Conservation (phyloP, 2,113 vertebrate genomes). For the Hippopotamus amphibius region DNA sequence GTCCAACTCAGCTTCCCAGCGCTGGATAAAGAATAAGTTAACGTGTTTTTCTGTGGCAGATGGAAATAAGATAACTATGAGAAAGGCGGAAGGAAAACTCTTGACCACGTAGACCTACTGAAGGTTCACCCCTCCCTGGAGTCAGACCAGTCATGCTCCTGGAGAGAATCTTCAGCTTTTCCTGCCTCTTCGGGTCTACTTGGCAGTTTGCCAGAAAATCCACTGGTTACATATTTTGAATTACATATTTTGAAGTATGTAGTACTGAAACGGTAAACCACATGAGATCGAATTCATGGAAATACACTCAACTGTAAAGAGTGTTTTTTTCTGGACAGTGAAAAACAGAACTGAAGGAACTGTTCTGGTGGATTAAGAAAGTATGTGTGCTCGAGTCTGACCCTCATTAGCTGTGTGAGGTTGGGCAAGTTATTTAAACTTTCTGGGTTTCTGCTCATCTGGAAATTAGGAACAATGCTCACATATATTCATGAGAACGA, state of each 20-base stretch:
- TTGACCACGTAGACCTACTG: neutral
- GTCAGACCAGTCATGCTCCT: neutral
- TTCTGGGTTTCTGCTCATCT: neutral
- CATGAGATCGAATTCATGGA: neutral
- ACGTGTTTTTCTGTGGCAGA: neutral
- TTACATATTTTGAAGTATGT: conserved; percentile 10
- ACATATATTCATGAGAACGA: neutral
- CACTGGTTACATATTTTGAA: neutral
- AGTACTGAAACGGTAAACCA: neutral
- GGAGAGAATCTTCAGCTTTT: neutral
- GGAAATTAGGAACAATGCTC: neutral
- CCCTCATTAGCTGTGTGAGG: neutral
- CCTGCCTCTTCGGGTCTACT: neutral
- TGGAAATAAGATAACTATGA: neutral
- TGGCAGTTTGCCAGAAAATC: neutral
- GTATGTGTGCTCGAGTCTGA: neutral
- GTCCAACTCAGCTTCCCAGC: neutral
- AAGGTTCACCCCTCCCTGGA: neutral
- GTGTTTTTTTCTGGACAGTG: neutral
- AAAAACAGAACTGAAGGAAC: neutral
- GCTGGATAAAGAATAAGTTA: neutral
- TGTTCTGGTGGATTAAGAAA: neutral
- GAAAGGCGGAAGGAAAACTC: neutral
- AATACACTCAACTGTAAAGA: neutral
- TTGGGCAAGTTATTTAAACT: neutral